These are phyloP conservation scores for Polietes domitor DNA, from an alignment of 2,888 invertebrate genomes.

Conservation along the genomic window DNA sequence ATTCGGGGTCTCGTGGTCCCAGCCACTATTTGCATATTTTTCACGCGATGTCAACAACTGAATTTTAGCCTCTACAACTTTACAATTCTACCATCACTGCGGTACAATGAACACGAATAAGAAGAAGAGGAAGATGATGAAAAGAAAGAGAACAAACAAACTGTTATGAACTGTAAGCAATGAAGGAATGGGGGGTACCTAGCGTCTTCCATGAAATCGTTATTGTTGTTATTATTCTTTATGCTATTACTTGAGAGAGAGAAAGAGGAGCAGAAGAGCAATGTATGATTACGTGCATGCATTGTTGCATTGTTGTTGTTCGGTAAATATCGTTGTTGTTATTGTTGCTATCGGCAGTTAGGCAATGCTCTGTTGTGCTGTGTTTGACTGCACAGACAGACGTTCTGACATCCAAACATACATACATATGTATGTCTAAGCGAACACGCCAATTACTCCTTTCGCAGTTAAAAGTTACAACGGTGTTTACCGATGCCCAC, in stretches of 20 bases:
- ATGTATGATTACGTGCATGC: not conserved
- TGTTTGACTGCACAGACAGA: not conserved
- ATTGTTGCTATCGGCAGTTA: constrained; percentile 1
- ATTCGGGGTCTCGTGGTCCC: too few species aligned
- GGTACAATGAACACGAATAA: not conserved
- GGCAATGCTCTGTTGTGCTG: not conserved
- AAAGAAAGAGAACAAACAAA: constrained; percentile 20
- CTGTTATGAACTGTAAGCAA: constrained; percentile 37
- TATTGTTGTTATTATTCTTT: constrained; percentile 39
- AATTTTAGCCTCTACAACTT: not conserved
- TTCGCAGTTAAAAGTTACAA: not conserved
- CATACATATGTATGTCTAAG: too few species aligned
- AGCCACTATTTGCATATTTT: too few species aligned
- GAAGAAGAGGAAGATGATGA: not conserved
- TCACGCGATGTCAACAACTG: too few species aligned
- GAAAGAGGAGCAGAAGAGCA: not conserved
- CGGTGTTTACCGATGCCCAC: not conserved
- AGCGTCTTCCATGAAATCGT: not conserved
- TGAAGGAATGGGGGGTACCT: constrained; percentile 40
- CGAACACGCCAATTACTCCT: not conserved
- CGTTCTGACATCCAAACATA: too few species aligned
- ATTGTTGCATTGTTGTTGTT: constrained; percentile 12
- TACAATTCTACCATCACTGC: not conserved
- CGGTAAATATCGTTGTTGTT: not conserved
- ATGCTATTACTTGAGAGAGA: constrained; percentile 31